Evolutionary conservation across 1,140 invertebrate species (phyloP), one percentile per base, ranked within the genome.

Genomic region (Caenorhabditis briggsae): DNA sequence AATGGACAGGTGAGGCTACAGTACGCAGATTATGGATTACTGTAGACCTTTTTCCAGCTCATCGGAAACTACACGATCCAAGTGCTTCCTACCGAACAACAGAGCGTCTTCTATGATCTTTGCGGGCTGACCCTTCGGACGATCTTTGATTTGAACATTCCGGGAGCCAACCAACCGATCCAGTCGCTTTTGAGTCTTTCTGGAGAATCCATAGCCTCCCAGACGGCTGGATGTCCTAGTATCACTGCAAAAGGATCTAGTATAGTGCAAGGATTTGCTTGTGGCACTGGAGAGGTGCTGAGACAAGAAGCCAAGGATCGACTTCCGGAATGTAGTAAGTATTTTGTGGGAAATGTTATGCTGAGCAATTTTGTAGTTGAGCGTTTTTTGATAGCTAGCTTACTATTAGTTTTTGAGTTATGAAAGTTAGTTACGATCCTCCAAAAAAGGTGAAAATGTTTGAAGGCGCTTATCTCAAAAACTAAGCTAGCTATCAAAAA

Each of bases 101-200:
- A 97, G 93, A 95, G 95, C 5, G 95, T 96, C 91, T 93, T 98
- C 0, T 98, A 98, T 91, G 96, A 98, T 89, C 94, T 97, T 0
- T 98, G 97, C 92, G 96, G 97, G 7, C 96, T 96, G 0, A 98
- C 97, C 6, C 92, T 98, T 50, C 96, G 95, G 89, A 94, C 98
- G 5, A 97, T 98, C 89, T 98, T 98, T 91, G 97, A 98, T 93
- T 92, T 98, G 58, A 96, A 95, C 41, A 96, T 97, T 1, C 96
- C 96, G 12, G 95, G 85, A 48, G 96, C 97, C 7, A 97, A 96
- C 90, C 95, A 95, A 25, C 95, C 97, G 0, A 96, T 98, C 88
- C 96, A 97, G 91, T 95, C 96, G 20, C 93, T 98, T 3, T 93
- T 98, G 11, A 96, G 96, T 91, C 95, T 98, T 20, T 53, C 83